Evolutionary conservation across 37 sponge, comb jelly and placozoan genomes (phyloP).

Genomic region (Spongia lamella): DNA sequence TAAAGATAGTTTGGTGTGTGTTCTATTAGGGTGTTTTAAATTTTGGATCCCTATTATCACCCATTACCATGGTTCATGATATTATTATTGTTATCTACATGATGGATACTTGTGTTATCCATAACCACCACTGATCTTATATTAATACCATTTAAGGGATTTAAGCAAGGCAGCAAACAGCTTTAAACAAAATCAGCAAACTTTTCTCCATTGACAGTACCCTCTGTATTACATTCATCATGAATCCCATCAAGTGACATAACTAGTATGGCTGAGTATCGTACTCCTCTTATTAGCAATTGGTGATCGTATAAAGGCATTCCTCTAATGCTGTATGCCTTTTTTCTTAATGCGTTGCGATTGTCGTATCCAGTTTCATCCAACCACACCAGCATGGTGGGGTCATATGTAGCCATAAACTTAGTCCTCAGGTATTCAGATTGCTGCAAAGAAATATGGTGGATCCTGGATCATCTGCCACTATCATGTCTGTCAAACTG

Average conservation of each 20-base stretch:
- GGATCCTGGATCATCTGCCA: conserved; percentile 34
- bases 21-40: too few species aligned
- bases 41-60: too few species aligned
- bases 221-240: conserved; percentile 18
- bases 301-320: conserved; percentile 12
- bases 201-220: conserved; percentile 20
- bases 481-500: conserved; percentile 24
- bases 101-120: too few species aligned
- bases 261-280: conserved; percentile 15
- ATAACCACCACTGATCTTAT: conserved; percentile 10
- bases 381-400: conserved; percentile 15
- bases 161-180: conserved; percentile 9
- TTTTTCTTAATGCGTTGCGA: conserved; percentile 6
- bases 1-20: too few species aligned
- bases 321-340: conserved; percentile 21
- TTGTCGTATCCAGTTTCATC: conserved; percentile 25
- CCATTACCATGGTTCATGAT: too few species aligned
- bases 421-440: too few species aligned
- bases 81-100: too few species aligned
- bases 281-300: conserved; percentile 2
- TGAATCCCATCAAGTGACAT: conserved; percentile 14
- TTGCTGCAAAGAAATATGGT: neutral
- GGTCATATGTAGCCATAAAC: conserved; percentile 14
- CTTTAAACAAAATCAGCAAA: conserved; percentile 11
- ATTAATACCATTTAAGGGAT: conserved; percentile 28